Percentiles rank a stretch among this genome's conserved stretches.
Evolutionary conservation across 2,888 invertebrate species (phyloP).

Genomic region (Esperia sulphurella): DNA sequence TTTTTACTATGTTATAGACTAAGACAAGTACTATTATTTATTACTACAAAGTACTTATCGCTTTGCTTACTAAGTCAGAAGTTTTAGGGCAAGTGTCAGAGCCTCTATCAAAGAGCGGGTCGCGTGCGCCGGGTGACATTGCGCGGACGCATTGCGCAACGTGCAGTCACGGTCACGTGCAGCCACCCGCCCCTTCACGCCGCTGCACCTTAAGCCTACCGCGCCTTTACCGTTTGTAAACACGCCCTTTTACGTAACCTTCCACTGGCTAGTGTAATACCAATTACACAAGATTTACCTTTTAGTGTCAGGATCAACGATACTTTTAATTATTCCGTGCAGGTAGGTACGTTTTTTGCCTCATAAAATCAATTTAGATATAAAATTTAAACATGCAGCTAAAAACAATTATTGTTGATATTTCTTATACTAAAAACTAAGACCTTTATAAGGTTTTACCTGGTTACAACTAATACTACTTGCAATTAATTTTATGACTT

Average conservation of each 20-base stretch:
- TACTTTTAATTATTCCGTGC: too few species aligned
- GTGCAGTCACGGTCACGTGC: slow-evolving; percentile 26
- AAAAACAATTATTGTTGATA: too few species aligned
- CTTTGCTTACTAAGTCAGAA: background rate
- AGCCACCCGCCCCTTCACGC: slow-evolving; percentile 5
- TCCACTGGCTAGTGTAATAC: background rate
- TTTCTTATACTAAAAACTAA: too few species aligned
- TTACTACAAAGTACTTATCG: background rate
- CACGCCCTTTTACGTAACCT: slow-evolving; percentile 7
- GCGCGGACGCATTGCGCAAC: slow-evolving; percentile 49
- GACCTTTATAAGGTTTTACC: too few species aligned
- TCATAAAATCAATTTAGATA: too few species aligned
- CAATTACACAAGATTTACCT: background rate
- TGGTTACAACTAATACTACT: too few species aligned
- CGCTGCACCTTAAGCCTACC: slow-evolving; percentile 3
- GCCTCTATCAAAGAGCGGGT: slow-evolving; percentile 54
- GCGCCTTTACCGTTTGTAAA: background rate
- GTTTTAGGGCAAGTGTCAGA: background rate
- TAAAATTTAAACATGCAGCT: too few species aligned
- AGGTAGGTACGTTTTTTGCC: too few species aligned
- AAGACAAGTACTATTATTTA: background rate
- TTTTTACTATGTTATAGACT: too few species aligned
- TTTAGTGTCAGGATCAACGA: too few species aligned
- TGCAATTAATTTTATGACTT: too few species aligned
- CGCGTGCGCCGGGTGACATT: slow-evolving; percentile 44